Percentiles rank a stretch among this genome's conserved stretches.
Conservation (phyloP, 2,113 vertebrate genomes). For the Okapia johnstoni region DNA sequence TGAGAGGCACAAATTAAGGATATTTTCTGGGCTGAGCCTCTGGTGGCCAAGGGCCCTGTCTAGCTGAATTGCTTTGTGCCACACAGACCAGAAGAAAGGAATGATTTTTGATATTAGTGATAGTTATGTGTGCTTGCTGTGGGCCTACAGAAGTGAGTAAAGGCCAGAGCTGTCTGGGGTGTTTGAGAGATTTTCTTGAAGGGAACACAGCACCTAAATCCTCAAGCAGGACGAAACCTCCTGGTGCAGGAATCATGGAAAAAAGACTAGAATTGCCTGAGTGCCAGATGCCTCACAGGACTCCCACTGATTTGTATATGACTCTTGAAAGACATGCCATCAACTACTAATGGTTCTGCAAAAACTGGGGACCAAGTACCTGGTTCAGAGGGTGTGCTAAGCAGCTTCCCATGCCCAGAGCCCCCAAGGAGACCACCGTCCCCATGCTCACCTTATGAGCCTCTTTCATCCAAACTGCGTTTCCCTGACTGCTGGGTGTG, state of each 20-base stretch:
- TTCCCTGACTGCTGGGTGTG: slow-evolving; percentile 77
- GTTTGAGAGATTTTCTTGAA: slow-evolving; percentile 39
- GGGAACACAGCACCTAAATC: slow-evolving; percentile 11
- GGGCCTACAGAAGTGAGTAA: neutral
- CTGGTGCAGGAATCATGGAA: neutral
- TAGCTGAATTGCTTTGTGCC: slow-evolving; percentile 56
- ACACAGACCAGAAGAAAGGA: slow-evolving; percentile 39
- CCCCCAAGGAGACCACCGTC: neutral
- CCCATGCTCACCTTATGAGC: slow-evolving; percentile 56
- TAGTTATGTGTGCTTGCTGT: neutral
- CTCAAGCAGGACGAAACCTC: neutral
- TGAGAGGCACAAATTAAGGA: slow-evolving; percentile 44
- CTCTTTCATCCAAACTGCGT: slow-evolving; percentile 74
- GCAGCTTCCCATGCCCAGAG: neutral
- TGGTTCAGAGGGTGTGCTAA: neutral
- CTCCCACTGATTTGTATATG: slow-evolving; percentile 10
- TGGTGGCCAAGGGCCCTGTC: slow-evolving; percentile 25
- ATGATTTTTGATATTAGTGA: neutral
- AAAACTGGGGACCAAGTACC: slow-evolving; percentile 72
- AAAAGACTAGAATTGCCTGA: neutral
- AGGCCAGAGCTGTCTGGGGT: neutral
- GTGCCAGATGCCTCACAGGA: neutral
- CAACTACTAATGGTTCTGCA: slow-evolving; percentile 52
- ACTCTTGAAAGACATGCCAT: slow-evolving; percentile 22
- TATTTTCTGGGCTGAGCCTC: slow-evolving; percentile 26